Evolutionary conservation across 2,113 vertebrate genomes (phyloP).

Genomic region (Toxotes chatareus): DNA sequence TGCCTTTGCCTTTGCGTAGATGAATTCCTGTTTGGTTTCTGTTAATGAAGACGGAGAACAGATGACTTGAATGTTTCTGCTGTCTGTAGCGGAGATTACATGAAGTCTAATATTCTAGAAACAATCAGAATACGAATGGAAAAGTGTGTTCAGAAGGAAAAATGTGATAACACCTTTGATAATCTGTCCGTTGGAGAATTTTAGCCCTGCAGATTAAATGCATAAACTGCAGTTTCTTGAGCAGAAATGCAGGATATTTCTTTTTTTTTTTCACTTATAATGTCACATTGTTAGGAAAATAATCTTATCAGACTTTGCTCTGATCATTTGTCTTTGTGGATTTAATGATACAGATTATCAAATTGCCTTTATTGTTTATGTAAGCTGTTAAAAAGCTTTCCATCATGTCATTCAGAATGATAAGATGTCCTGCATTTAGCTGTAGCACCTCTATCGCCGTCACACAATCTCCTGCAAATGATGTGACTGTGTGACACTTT

Average conservation of each 20-base stretch:
- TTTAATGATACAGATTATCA: neutral
- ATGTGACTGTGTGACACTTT: constrained; percentile 52
- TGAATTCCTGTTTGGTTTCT: constrained; percentile 10
- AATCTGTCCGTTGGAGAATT: neutral
- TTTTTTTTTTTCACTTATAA: neutral
- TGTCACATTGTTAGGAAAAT: neutral
- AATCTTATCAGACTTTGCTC: neutral
- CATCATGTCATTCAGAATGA: neutral
- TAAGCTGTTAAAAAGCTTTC: neutral
- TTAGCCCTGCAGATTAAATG: neutral
- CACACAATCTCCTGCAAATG: constrained; percentile 36
- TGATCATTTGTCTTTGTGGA: neutral
- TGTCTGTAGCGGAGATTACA: constrained; percentile 6
- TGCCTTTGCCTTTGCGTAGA: neutral
- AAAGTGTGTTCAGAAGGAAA: neutral
- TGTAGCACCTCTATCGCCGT: constrained; percentile 16
- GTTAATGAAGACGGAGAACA: constrained; percentile 11
- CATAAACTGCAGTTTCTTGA: neutral
- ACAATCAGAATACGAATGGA: neutral
- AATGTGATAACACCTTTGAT: neutral
- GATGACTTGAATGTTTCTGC: neutral
- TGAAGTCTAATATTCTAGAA: neutral
- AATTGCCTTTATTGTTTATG: neutral
- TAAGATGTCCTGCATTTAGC: neutral
- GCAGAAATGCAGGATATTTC: neutral